phyloP scores from a whole-genome alignment of 2,888 invertebrate genomes.

The Melinaea menophilus region DNA sequence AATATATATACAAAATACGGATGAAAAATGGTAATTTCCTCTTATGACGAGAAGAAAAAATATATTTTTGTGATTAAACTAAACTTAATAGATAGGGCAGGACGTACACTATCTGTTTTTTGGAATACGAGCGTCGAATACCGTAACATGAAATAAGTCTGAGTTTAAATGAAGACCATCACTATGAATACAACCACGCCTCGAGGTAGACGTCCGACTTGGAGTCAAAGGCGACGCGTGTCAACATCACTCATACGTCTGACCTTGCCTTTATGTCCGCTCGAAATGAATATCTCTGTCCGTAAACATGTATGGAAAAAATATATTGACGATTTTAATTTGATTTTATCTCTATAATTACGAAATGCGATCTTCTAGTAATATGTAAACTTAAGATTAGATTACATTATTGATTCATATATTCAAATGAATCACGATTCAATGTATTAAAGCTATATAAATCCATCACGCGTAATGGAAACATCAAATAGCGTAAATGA shows the following conservation, averaged over 20 bases:
- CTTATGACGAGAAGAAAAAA: too few species aligned
- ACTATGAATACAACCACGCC: slow-evolving; percentile 55
- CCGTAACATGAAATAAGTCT: slow-evolving; percentile 6
- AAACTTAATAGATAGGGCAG: too few species aligned
- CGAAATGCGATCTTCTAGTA: too few species aligned
- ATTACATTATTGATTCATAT: too few species aligned
- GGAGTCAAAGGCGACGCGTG: slow-evolving; percentile 71
- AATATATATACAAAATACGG: too few species aligned
- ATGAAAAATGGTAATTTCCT: too few species aligned
- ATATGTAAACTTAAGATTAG: too few species aligned
- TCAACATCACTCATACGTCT: slow-evolving; percentile 69
- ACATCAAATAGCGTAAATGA: slow-evolving; percentile 26
- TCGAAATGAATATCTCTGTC: slow-evolving; percentile 38
- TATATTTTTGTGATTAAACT: too few species aligned
- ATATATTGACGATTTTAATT: not conserved
- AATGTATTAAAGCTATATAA: not conserved
- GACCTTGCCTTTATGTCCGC: slow-evolving; percentile 59
- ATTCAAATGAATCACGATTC: not conserved
- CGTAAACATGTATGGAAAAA: slow-evolving; percentile 30
- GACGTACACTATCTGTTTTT: not conserved
- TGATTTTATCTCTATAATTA: not conserved
- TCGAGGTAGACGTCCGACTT: slow-evolving; percentile 57
- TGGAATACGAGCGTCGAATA: slow-evolving; percentile 2
- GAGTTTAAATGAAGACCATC: slow-evolving; percentile 5
- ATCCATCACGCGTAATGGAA: slow-evolving; percentile 14